Conservation (phyloP, 2,113 vertebrate genomes). For the Leiothrix lutea region DNA sequence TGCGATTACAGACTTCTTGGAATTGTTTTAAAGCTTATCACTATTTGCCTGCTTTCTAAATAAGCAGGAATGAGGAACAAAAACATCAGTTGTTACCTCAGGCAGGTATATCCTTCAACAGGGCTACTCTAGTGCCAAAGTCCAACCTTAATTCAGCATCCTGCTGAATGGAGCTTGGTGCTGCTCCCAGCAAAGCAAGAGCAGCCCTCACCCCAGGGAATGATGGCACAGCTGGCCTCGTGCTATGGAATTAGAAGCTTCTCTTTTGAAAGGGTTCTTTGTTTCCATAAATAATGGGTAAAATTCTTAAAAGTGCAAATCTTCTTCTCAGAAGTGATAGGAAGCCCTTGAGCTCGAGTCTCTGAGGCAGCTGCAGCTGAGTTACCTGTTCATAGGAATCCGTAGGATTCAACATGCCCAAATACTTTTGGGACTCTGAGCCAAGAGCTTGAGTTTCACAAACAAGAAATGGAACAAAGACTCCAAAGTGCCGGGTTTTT, state of each 20-base stretch:
- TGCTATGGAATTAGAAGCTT: background rate
- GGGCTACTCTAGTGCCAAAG: background rate
- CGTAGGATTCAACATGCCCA: background rate
- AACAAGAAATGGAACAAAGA: background rate
- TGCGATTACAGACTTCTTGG: background rate
- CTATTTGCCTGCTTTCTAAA: conserved; percentile 16
- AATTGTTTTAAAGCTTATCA: conserved; percentile 26
- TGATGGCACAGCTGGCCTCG: accelerated
- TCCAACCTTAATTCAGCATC: background rate
- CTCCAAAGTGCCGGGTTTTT: background rate
- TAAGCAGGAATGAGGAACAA: conserved; percentile 43
- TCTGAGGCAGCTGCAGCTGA: background rate
- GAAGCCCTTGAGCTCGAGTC: background rate
- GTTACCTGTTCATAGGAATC: background rate
- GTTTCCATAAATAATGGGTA: background rate
- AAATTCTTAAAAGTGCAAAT: background rate
- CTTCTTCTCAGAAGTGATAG: background rate
- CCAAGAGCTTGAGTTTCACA: background rate
- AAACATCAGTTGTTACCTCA: background rate
- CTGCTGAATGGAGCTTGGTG: background rate
- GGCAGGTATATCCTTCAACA: background rate
- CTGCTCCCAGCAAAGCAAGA: background rate
- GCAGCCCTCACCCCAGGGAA: background rate
- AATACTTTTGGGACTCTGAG: background rate
- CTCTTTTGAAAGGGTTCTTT: conserved; percentile 2